These are phyloP conservation scores for Crocodylus rhombifer DNA, from an alignment of 2,797 vertebrate genomes.

Conservation along the genomic window DNA sequence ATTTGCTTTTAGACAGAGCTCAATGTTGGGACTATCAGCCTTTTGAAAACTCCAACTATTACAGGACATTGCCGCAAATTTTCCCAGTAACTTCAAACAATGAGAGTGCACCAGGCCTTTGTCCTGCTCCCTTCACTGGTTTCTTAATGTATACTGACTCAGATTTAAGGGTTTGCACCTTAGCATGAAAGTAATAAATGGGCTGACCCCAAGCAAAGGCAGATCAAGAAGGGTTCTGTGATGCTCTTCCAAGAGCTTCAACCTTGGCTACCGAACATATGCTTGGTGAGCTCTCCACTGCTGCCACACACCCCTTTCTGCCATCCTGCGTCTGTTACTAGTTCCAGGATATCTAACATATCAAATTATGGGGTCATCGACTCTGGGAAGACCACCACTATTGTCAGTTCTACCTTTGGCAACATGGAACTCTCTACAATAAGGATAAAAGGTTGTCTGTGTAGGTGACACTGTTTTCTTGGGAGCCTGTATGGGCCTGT, in stretches of 20 bases:
- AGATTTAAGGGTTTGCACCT: not conserved
- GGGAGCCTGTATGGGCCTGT: not conserved
- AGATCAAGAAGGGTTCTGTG: rapidly evolving
- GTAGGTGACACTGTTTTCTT: not conserved
- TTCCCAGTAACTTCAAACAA: not conserved
- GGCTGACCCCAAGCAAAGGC: not conserved
- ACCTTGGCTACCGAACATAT: not conserved
- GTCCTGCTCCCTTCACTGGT: not conserved
- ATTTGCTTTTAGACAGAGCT: not conserved
- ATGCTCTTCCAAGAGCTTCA: not conserved
- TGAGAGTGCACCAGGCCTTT: not conserved
- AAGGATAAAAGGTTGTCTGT: not conserved
- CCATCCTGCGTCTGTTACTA: not conserved
- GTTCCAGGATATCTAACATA: not conserved
- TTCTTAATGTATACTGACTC: not conserved
- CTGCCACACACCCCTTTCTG: not conserved
- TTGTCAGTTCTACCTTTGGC: not conserved
- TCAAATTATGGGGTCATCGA: not conserved
- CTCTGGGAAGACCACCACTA: not conserved
- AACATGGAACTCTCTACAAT: not conserved
- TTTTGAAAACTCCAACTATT: not conserved
- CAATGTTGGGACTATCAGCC: not conserved
- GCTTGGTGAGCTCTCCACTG: not conserved
- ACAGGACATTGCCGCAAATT: not conserved
- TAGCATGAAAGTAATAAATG: not conserved